Evolutionary conservation across 2,113 vertebrate species (phyloP), one percentile per base, ranked within the genome.

Genomic region (Rousettus leschenaultii): DNA sequence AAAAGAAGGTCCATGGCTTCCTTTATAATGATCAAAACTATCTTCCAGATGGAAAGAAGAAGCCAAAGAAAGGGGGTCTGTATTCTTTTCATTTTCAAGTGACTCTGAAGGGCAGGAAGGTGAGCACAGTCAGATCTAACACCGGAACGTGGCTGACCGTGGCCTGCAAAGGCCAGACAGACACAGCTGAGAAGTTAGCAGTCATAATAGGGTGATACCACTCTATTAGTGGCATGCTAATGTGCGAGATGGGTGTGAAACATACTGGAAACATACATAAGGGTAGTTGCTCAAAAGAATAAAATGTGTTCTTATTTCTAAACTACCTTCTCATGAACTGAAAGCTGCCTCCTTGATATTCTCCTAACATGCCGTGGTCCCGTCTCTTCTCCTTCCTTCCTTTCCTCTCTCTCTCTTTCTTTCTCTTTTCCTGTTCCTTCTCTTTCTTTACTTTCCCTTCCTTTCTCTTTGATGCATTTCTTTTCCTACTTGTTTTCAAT

Each of bases 401-500:
- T 14, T 0, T 7, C 10, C 2, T 55, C 7, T 13, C 15, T 28
- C 5, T 4, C 4, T 30, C 11, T 38, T 40, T 9, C 15, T 51
- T 51, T 16, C 51, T 51, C 10, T 14, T 5, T 33, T 4, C n/a
- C 38, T 2, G 21, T 68, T 21, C 15, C 7, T 26, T 6, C n/a
- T 40, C 43, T 11, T 43, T 65, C 22, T 14, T 71, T 43, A n/a
- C 35, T 21, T 77, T 48, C 61, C 43, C 45, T 22, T 18, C 45
- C 6, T n/a, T 63, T 21, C 35, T 90, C 21, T 82, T 80, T 21
- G 77, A 28, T 40, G 16, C 18, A 2, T 30, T 57, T 33, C 38
- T 26, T 55, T 40, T 96, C 91, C 1, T 75, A 45, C 91, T 80
- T 94, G 63, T 55, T 71, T 94, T 94, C n/a, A 9, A 26, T 5